Percentiles rank a stretch among this genome's conserved stretches.
phyloP scores from a whole-genome alignment of 2,888 invertebrate species.

The Phanerotoma sp. region DNA sequence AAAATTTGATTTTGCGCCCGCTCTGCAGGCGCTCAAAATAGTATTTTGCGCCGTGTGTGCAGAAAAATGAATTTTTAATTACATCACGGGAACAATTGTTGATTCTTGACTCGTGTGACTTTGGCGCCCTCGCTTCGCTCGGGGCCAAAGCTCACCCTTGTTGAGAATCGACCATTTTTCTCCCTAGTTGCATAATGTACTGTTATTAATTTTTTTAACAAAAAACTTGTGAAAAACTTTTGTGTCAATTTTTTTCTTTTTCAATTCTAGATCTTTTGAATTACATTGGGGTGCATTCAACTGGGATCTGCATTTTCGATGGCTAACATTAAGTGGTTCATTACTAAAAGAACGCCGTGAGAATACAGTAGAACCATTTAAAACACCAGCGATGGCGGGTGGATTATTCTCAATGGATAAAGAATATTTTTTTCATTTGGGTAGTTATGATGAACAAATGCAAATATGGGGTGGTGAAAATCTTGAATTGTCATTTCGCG shows the following conservation, averaged over 20 bases:
- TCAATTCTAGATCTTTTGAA: constrained; percentile 78
- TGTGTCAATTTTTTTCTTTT: constrained; percentile 5
- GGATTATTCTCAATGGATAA: constrained; percentile 89
- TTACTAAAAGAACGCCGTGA: constrained; percentile 65
- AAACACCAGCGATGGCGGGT: constrained; percentile 92
- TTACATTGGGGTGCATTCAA: constrained; percentile 98
- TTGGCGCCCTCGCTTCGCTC: no score
- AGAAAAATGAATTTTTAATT: no score
- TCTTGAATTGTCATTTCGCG: constrained; percentile 93
- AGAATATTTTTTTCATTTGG: constrained; percentile 83
- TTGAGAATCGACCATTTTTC: no score
- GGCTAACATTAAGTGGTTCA: constrained; percentile 74
- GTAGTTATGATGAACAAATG: constrained; percentile 72
- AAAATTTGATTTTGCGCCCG: no score
- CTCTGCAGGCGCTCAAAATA: no score
- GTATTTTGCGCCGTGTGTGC: no score
- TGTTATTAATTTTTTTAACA: no score
- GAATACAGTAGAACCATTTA: constrained; percentile 69
- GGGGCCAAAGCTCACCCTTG: no score
- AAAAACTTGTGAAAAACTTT: no score
- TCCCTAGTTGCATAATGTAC: no score
- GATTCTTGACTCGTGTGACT: no score
- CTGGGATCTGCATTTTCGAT: constrained; percentile 93
- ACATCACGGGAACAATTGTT: no score
- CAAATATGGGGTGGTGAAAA: constrained; percentile 99